These are phyloP conservation scores for Hybos culiciformis DNA, from an alignment of 2,888 invertebrate genomes.

Conservation along the genomic window DNA sequence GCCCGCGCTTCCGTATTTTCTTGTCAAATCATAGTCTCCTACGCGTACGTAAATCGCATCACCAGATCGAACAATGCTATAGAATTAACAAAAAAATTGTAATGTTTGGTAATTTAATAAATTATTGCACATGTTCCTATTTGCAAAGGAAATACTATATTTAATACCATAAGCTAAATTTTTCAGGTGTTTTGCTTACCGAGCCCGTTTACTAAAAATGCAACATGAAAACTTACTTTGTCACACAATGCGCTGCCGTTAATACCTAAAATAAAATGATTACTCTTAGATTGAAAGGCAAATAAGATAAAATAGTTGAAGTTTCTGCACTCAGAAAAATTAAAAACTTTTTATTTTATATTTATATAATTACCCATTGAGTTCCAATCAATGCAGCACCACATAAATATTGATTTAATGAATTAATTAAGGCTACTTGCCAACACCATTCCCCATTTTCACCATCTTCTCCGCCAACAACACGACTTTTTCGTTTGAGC, in stretches of 20 bases:
- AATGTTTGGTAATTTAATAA: neutral
- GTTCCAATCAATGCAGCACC: conserved; percentile 88
- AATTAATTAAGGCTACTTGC: conserved; percentile 88
- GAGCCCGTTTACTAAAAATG: neutral
- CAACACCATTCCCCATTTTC: conserved; percentile 90
- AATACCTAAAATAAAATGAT: too few relatives aligned
- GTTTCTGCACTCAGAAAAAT: too few relatives aligned
- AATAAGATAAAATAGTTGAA: too few relatives aligned
- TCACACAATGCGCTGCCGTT: conserved; percentile 87
- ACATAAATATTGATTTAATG: conserved; percentile 83
- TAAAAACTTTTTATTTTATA: too few relatives aligned
- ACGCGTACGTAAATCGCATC: conserved; percentile 88
- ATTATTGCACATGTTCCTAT: too few relatives aligned
- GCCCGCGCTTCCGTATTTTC: conserved; percentile 81
- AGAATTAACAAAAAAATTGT: neutral
- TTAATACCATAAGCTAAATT: too few relatives aligned
- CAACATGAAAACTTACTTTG: conserved; percentile 51
- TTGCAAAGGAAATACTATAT: too few relatives aligned
- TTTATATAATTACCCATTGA: too few relatives aligned
- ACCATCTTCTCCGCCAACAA: conserved; percentile 85
- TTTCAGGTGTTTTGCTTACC: neutral
- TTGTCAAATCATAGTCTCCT: conserved; percentile 81
- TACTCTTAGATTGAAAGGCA: too few relatives aligned
- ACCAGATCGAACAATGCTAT: conserved; percentile 80
- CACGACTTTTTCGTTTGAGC: conserved; percentile 31